These are phyloP conservation scores for Volucella bombylans DNA, from an alignment of 2,888 invertebrate species.

Conservation along the genomic window DNA sequence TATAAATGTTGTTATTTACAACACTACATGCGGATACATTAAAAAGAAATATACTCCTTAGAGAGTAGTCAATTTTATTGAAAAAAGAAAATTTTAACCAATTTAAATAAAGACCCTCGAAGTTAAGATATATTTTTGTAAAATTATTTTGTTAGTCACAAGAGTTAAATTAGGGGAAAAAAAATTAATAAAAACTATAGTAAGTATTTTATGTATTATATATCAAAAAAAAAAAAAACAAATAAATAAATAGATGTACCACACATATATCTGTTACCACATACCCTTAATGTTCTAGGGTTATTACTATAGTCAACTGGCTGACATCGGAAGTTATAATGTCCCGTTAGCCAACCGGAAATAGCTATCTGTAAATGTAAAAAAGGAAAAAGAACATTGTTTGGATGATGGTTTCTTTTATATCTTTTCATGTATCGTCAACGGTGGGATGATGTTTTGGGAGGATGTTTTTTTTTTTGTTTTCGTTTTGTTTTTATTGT, in stretches of 20 bases:
- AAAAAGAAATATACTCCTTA: constrained; percentile 1
- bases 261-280: constrained; percentile 79
- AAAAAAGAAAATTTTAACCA: constrained; percentile 1
- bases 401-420: constrained; percentile 60
- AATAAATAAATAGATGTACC: constrained; percentile 65
- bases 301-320: constrained; percentile 97
- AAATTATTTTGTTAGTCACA: constrained; percentile 48
- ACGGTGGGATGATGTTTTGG: constrained; percentile 3
- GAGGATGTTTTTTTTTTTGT: constrained; percentile 7
- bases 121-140: constrained; percentile 24
- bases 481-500: constrained; percentile 29
- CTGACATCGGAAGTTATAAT: constrained; percentile 97
- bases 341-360: constrained; percentile 96
- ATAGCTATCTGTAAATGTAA: constrained; percentile 88
- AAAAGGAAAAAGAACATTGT: constrained; percentile 74
- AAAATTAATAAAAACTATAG: constrained; percentile 9
- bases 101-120: constrained; percentile 5
- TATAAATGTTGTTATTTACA: constrained; percentile 48
- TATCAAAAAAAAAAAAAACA: constrained; percentile 61
- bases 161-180: not conserved
- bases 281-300: constrained; percentile 95
- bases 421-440: constrained; percentile 49
- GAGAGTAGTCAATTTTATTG: constrained; percentile 7
- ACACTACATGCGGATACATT: not conserved
- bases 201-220: constrained; percentile 23